Evolutionary conservation across 2,113 vertebrate species (phyloP), one percentile per base, ranked within the genome.

Genomic region (Sisor rabdophorus): DNA sequence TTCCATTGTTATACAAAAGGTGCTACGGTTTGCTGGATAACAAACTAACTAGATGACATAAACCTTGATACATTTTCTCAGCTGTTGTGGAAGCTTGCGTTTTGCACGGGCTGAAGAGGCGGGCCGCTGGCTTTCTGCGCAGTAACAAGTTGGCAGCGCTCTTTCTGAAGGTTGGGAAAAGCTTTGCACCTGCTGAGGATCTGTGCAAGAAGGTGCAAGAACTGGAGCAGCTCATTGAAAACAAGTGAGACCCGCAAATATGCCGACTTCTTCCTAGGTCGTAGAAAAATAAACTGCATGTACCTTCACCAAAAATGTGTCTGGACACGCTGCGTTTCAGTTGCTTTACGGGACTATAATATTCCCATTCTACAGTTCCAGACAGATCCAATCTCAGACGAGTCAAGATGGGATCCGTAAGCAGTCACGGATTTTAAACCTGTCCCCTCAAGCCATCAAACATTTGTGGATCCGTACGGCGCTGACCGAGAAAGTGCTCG

Each of bases 381-480:
- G 96, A 71, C 89, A 95, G 77, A 96, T 92, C 85, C 96, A 95
- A 83, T 90, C 88, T 17, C 93, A 93, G n/a, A 87, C 89, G 44
- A 79, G 88, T 79, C 94, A 93, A 0, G 95, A 98, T 15, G 93
- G 89, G 0, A 79, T 86, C 30, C 92, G 94, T 55, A 95, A 93
- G 80, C 82, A 91, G 58, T 91, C 92, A 0, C 95, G 94, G 85
- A 71, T 93, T 77, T 92, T 91, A 73, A 95, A 84, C 88, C 87
- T 98, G 74, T 93, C 96, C 2, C 95, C 96, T 0, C 95, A 96
- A 53, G 95, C 94, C 26, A 83, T 98, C 84, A 98, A 90, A 81
- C 93, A 98, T 87, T 88, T 99, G 78, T 99, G 97, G 97, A 96
- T 98, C 84, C 93, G 96, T 83, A 98, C 97, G 0, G 97, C 97